Conservation (phyloP, 2,888 invertebrate species). For the Spialia ferax region DNA sequence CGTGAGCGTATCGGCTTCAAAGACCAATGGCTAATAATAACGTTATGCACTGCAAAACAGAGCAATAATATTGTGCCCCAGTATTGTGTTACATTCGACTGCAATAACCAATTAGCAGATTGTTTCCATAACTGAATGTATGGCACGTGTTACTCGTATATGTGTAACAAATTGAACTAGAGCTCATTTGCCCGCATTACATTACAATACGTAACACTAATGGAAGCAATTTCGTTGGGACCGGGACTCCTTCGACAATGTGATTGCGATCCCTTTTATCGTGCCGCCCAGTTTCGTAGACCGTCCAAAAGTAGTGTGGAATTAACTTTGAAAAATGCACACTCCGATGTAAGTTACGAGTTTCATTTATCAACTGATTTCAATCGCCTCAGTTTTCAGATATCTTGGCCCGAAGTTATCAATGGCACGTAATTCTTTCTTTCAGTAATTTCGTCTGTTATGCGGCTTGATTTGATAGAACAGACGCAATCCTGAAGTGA, state of each 20-base stretch:
- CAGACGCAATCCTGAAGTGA: too few species aligned
- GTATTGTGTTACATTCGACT: slow-evolving; percentile 57
- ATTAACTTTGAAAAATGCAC: slow-evolving; percentile 39
- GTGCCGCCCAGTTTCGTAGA: slow-evolving; percentile 29
- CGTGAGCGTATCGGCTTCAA: slow-evolving; percentile 36
- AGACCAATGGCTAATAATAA: slow-evolving; percentile 59
- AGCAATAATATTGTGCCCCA: slow-evolving; percentile 60
- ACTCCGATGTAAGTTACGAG: slow-evolving; percentile 19
- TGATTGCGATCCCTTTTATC: slow-evolving; percentile 41
- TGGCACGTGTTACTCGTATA: slow-evolving; percentile 53
- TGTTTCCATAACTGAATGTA: slow-evolving; percentile 69
- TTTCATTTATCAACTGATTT: slow-evolving; percentile 27
- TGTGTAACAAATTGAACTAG: slow-evolving; percentile 43
- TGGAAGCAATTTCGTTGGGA: slow-evolving; percentile 59
- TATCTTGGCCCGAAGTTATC: neutral
- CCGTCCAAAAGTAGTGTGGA: slow-evolving; percentile 29
- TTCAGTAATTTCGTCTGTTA: too few species aligned
- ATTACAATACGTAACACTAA: slow-evolving; percentile 50
- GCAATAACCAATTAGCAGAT: slow-evolving; percentile 62
- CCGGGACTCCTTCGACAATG: slow-evolving; percentile 50
- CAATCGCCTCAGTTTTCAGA: neutral
- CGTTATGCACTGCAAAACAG: slow-evolving; percentile 59
- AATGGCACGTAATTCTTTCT: neutral
- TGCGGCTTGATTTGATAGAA: too few species aligned
- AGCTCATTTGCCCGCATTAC: slow-evolving; percentile 42